Evolutionary conservation across 2,113 vertebrate species (phyloP), one percentile per base, ranked within the genome.

Genomic region (Corythornis vintsioides): DNA sequence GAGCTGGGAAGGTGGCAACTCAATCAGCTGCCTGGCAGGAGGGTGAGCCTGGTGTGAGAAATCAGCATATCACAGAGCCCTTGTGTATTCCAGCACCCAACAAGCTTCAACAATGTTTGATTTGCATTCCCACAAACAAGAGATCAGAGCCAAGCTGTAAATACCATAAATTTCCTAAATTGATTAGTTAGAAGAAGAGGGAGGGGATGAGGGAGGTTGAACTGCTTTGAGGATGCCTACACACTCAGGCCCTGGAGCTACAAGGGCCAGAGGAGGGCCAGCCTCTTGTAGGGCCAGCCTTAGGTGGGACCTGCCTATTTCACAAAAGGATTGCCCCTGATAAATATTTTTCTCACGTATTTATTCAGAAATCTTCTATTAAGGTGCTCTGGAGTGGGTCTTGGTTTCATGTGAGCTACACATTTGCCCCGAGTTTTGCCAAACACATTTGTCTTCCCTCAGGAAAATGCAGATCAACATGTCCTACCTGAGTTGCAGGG

Each of bases 101-200:
- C 93, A 94, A 89, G 94, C 91, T 92, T 72, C 67, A 59, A 38
- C 94, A 93, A 33, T 0, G 10, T 10, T 35, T 89, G 75, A 89
- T 95, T 95, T 94, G 88, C 95, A 96, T 95, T 16, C 63, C 75
- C 64, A 91, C 75, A 76, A 91, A 87, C 85, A 76, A 42, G 61
- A 67, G 60, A 63, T 48, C 1, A 3, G 45, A 91, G 92, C 60
- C 69, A 14, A 86, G 75, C 38, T 76, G 87, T 66, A 85, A 93
- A 91, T 66, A 47, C 85, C 47, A 67, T 38, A 50, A 76, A 70
- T 93, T 91, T 83, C 75, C 67, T 75, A 87, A 84, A 91, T 26
- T 87, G 78, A 89, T 94, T 83, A 73, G 28, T 48, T 38, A 11
- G 77, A 50, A 88, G n/a, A 57, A 45, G 71, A 72, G 59, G 61